phyloP scores from a whole-genome alignment of 2,113 vertebrate genomes.

The Romanogobio albipinnatus region DNA sequence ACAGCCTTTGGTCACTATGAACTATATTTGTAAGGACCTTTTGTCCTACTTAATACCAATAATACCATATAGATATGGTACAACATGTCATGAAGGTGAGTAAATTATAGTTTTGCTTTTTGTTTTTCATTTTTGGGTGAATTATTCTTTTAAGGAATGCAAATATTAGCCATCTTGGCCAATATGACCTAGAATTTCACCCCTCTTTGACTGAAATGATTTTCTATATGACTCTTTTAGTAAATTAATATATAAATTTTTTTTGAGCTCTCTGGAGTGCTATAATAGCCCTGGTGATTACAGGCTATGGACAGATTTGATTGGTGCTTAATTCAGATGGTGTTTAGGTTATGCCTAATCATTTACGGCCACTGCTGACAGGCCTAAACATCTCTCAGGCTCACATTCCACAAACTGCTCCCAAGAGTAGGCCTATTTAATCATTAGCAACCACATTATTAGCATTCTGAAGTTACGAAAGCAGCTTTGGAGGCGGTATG shows the following conservation, averaged over 20 bases:
- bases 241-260: conserved; percentile 25
- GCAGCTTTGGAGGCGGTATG: neutral
- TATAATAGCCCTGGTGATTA: conserved; percentile 21
- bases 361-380: conserved; percentile 36
- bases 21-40: no score
- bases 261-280: conserved; percentile 36
- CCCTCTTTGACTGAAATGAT: neutral
- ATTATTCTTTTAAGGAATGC: neutral
- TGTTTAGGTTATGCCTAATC: conserved; percentile 46
- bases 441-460: conserved; percentile 27
- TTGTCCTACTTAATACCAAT: no score
- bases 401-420: conserved; percentile 23
- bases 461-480: conserved; percentile 19
- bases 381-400: conserved; percentile 24
- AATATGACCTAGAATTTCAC: conserved; percentile 8
- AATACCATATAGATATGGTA: neutral
- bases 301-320: conserved; percentile 31
- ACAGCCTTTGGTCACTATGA: no score
- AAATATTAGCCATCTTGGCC: conserved; percentile 2
- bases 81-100: neutral
- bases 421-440: conserved; percentile 35
- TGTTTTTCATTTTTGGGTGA: neutral
- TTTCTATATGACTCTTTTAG: conserved; percentile 20
- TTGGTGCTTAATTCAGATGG: conserved; percentile 37
- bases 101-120: neutral